Conservation (phyloP, 2,888 invertebrate genomes). For the Rhodophaea formosa region DNA sequence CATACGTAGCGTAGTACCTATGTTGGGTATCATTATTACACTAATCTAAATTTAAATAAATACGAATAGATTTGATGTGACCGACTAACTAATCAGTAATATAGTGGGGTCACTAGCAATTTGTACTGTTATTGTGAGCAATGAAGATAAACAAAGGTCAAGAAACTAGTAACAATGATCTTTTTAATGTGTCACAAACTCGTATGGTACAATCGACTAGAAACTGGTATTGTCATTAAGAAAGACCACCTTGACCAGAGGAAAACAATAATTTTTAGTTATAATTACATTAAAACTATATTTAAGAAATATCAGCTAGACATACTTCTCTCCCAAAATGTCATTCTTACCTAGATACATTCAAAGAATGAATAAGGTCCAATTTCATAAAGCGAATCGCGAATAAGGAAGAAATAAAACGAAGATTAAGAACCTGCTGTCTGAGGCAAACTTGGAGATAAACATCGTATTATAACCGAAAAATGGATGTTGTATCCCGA, state of each 20-base stretch:
- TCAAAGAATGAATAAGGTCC: background rate
- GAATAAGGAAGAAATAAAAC: constrained; percentile 1
- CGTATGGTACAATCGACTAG: too few species aligned
- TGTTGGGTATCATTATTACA: background rate
- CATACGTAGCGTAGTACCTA: background rate
- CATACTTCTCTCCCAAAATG: too few species aligned
- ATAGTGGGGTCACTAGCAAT: background rate
- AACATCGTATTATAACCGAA: constrained; percentile 25
- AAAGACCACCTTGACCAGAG: too few species aligned
- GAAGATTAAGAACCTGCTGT: constrained; percentile 9
- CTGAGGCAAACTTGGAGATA: constrained; percentile 15
- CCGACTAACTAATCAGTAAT: background rate
- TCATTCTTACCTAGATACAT: background rate
- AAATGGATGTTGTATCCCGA: constrained; percentile 38
- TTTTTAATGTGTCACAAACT: too few species aligned
- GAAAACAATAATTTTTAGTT: too few species aligned
- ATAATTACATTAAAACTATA: too few species aligned
- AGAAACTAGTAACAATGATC: background rate
- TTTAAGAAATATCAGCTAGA: too few species aligned
- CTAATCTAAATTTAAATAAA: background rate
- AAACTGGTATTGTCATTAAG: too few species aligned
- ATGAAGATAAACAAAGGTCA: background rate
- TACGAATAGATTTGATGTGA: background rate
- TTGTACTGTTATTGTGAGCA: background rate
- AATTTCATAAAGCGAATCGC: background rate